Evolutionary conservation across 2,888 invertebrate genomes (phyloP), one percentile per base, ranked within the genome.

Genomic region (Ennomos fuscantarius): DNA sequence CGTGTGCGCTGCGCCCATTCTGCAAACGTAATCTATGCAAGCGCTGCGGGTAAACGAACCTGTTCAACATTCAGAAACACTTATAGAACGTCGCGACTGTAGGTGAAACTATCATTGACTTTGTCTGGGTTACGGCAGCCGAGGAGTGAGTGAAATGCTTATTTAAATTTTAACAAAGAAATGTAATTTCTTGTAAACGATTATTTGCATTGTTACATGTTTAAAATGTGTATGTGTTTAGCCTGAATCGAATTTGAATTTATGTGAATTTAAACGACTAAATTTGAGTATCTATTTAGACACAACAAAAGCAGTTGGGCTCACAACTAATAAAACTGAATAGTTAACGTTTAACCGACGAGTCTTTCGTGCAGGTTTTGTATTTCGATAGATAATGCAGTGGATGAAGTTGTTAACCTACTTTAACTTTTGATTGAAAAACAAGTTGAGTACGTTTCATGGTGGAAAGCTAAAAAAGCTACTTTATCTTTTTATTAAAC

Each of bases 401-500:
- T 12, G 42, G 41, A 46, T 50, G 10, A 50, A 62, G 52, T 39
- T 53, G 50, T 56, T 53, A 59, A 36, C 53, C 50, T 55, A 46
- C 42, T 44, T 50, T 34, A 40, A 51, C 50, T 40, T 61, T 46
- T 56, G 44, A 55, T 60, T 48, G 49, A 42, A 53, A 39, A 45
- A 50, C 33, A 42, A 47, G 34, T 13, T 0, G 41, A 40, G 47
- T 35, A 39, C 43, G 43, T 39, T 31, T n/a, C 37, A 37, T 15
- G 24, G 15, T 41, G 8, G 15, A 1, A 33, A 24, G 24, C 6
- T 41, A 43, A 35, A 52, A n/a, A 41, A 48, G n/a, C n/a, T 31
- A 36, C 48, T 12, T 43, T 62, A 65, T 68, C 68, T 73, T 72
- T 57, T 78, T 82, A 81, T 80, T 81, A 80, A 82, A 81, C 66